Conservation (phyloP, 2,113 vertebrate genomes). For the Apeltes quadracus region DNA sequence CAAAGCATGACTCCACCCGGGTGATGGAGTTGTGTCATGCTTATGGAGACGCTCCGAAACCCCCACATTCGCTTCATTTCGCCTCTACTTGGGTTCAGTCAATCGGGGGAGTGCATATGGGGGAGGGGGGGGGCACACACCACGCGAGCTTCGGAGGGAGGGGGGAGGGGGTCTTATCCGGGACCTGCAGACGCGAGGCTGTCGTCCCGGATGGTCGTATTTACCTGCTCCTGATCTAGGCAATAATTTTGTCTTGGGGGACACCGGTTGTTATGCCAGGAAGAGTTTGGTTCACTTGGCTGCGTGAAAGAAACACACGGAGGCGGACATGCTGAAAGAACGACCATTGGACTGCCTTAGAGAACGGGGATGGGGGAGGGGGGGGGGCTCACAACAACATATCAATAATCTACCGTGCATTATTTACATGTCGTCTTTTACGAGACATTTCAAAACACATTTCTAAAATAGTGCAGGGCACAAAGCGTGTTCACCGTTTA, state of each 20-base stretch:
- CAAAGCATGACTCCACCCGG: slow-evolving; percentile 45
- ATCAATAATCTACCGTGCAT: not conserved
- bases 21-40: slow-evolving; percentile 52
- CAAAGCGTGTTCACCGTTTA: slow-evolving; percentile 62
- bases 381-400: no score
- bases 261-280: slow-evolving; percentile 72
- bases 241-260: slow-evolving; percentile 85
- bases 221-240: slow-evolving; percentile 83
- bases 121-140: slow-evolving; percentile 41
- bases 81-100: slow-evolving; percentile 54
- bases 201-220: slow-evolving; percentile 54
- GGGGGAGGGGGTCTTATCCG: slow-evolving; percentile 43
- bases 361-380: no score
- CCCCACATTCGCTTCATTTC: slow-evolving; percentile 41
- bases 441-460: not conserved
- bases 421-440: not conserved
- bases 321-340: slow-evolving; percentile 65
- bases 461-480: not conserved
- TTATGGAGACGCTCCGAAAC: slow-evolving; percentile 38
- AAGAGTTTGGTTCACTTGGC: slow-evolving; percentile 81
- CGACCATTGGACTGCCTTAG: slow-evolving; percentile 21
- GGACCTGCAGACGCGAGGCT: slow-evolving; percentile 42
- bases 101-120: slow-evolving; percentile 47
- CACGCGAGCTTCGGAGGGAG: slow-evolving; percentile 38
- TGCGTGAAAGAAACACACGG: slow-evolving; percentile 79